Conservation (phyloP, 2,113 vertebrate genomes). For the Zosterops lateralis region DNA sequence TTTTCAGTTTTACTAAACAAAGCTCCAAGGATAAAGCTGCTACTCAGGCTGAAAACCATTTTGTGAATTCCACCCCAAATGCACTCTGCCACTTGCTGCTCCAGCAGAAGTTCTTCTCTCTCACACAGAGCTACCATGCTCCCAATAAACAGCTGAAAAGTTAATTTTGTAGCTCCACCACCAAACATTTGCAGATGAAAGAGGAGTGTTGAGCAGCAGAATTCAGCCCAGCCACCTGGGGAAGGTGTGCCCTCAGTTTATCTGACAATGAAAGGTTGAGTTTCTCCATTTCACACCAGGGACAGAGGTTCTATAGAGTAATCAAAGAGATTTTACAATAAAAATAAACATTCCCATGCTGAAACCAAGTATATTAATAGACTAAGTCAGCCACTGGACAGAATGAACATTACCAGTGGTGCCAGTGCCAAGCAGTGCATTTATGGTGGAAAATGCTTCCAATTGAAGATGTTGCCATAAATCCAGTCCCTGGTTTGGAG, state of each 20-base stretch:
- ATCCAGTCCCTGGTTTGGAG: neutral
- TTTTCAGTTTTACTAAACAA: neutral
- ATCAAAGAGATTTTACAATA: neutral
- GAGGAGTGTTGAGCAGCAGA: neutral
- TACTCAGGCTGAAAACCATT: neutral
- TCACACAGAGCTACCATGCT: neutral
- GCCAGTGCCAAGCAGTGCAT: neutral
- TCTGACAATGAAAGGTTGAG: rapidly evolving
- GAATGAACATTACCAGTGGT: neutral
- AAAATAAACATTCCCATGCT: neutral
- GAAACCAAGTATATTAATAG: neutral
- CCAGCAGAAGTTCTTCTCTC: neutral
- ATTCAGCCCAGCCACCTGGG: neutral
- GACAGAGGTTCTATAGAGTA: neutral
- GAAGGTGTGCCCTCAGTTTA: neutral
- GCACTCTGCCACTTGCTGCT: neutral
- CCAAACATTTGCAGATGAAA: neutral
- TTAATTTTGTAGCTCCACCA: neutral
- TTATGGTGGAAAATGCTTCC: neutral
- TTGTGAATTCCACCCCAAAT: neutral
- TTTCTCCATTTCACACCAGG: neutral
- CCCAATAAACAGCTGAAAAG: neutral
- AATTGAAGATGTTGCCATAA: neutral
- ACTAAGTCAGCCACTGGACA: neutral
- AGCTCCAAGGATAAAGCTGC: neutral